phyloP scores from a whole-genome alignment of 2,888 invertebrate genomes.

The Theodoxus fluviatilis region DNA sequence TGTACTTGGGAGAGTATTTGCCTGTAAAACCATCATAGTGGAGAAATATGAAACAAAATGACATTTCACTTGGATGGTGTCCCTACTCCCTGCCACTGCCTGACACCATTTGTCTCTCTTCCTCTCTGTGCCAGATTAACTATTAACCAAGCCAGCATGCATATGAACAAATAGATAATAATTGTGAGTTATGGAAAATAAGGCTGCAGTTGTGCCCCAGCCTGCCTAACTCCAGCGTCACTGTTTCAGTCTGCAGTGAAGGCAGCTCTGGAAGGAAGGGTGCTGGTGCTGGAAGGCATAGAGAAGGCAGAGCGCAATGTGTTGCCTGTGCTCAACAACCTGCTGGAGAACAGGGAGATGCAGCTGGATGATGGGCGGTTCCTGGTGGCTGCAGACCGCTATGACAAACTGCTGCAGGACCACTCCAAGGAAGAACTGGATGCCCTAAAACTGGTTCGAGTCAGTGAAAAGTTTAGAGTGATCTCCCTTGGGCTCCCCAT shows the following conservation, averaged over 20 bases:
- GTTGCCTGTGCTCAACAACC: conserved; percentile 91
- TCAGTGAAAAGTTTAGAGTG: conserved; percentile 85
- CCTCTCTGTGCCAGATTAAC: too few relatives aligned
- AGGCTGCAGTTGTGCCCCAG: too few relatives aligned
- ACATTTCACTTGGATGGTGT: too few relatives aligned
- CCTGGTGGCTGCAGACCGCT: conserved; percentile 85
- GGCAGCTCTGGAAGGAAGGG: conserved; percentile 86
- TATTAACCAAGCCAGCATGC: too few relatives aligned
- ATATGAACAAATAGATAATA: too few relatives aligned
- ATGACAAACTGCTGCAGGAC: conserved; percentile 86
- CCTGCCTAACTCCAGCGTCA: too few relatives aligned
- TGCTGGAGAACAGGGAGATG: conserved; percentile 97
- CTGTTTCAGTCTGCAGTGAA: conserved; percentile 83
- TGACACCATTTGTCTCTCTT: too few relatives aligned
- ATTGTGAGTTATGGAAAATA: too few relatives aligned
- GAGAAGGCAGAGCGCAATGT: conserved; percentile 98
- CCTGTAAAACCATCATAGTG: too few relatives aligned
- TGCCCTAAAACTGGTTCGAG: conserved; percentile 87
- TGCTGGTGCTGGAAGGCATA: conserved; percentile 91
- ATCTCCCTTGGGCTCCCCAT: conserved; percentile 64
- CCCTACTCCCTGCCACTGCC: too few relatives aligned
- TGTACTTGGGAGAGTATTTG: too few relatives aligned
- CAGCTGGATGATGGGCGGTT: conserved; percentile 96
- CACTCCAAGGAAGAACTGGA: conserved; percentile 81
- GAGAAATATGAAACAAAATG: too few relatives aligned